phyloP scores from a whole-genome alignment of 2,113 vertebrate genomes.

The Acanthochromis polyacanthus region DNA sequence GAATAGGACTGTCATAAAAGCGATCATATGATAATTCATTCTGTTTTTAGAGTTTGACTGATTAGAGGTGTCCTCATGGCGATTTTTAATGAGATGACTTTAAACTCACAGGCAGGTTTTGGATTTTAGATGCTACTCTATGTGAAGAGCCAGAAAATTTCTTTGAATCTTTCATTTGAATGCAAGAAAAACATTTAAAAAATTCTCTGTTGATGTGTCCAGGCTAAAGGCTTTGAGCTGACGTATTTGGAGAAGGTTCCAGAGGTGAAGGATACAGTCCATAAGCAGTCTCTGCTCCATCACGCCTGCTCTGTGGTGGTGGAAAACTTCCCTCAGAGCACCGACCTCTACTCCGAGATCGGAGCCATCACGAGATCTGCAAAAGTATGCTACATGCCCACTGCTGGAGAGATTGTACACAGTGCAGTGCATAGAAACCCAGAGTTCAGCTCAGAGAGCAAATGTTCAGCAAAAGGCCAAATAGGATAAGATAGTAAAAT shows the following conservation, averaged over 20 bases:
- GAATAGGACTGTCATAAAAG: not conserved
- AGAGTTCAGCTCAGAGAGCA: not conserved
- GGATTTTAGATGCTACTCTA: too few relatives aligned
- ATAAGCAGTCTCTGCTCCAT: slow-evolving; percentile 97
- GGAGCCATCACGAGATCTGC: slow-evolving; percentile 96
- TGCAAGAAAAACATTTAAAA: not conserved
- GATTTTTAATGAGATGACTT: too few relatives aligned
- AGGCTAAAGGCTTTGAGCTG: slow-evolving; percentile 99
- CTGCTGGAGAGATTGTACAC: not conserved
- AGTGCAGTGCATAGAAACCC: not conserved
- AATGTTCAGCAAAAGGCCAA: too few relatives aligned
- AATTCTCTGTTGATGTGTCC: slow-evolving; percentile 12
- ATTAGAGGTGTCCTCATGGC: not conserved
- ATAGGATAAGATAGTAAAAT: too few relatives aligned
- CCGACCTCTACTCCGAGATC: slow-evolving; percentile 97
- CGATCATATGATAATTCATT: too few relatives aligned
- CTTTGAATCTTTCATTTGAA: too few relatives aligned
- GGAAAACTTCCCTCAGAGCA: slow-evolving; percentile 95
- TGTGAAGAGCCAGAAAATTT: too few relatives aligned
- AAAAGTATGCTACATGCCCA: slow-evolving; percentile 84
- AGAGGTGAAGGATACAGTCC: slow-evolving; percentile 98
- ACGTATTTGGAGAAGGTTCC: slow-evolving; percentile 98
- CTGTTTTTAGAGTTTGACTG: not conserved
- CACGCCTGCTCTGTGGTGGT: slow-evolving; percentile 94
- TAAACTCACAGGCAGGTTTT: too few relatives aligned